Percentiles rank a stretch among this genome's conserved stretches.
These are phyloP conservation scores for Aegithalos caudatus DNA, from an alignment of 2,113 vertebrate genomes.

Conservation along the genomic window DNA sequence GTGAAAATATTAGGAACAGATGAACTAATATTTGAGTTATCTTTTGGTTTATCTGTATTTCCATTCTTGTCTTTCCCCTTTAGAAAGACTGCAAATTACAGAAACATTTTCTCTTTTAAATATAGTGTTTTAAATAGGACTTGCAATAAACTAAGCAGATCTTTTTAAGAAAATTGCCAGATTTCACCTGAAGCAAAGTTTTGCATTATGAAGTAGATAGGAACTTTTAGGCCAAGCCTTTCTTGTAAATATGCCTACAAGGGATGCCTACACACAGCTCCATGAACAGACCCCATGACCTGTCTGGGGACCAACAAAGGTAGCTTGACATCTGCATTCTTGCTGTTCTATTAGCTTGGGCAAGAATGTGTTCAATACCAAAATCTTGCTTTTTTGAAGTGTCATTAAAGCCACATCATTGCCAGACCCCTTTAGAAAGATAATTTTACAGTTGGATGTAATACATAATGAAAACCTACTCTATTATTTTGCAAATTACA, in stretches of 20 bases:
- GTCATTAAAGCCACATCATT: neutral
- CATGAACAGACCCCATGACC: accelerated
- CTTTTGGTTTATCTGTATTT: neutral
- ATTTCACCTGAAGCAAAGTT: neutral
- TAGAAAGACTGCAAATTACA: neutral
- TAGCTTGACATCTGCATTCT: too few species aligned
- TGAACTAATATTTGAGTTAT: neutral
- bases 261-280: neutral
- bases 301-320: neutral
- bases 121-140: neutral
- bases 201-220: neutral
- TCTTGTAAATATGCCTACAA: neutral
- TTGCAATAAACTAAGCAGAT: neutral
- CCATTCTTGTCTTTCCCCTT: neutral
- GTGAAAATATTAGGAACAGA: neutral
- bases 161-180: neutral
- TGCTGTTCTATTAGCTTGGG: neutral
- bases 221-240: neutral
- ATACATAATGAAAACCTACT: neutral
- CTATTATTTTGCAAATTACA: neutral
- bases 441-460: neutral
- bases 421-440: neutral
- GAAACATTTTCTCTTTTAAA: neutral
- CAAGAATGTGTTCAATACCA: neutral
- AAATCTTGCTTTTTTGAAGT: neutral